Evolutionary conservation across 2,797 vertebrate genomes (phyloP), one percentile per base, ranked within the genome.

Genomic region (Tympanoctomys barrerae): DNA sequence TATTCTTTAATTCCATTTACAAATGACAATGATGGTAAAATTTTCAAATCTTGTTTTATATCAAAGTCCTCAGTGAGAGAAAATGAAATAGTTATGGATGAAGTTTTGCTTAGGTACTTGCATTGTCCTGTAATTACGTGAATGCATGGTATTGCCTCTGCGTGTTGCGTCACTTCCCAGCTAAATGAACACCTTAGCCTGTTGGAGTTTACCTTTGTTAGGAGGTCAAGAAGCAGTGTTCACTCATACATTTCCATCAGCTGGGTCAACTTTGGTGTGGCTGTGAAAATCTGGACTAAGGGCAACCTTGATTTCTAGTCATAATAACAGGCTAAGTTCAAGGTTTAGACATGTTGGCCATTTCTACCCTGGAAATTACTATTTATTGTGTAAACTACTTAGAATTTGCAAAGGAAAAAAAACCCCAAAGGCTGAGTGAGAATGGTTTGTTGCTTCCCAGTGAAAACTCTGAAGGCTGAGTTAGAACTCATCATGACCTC

Each of bases 321-420:
- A 95, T 97, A 98, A 98, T 97, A 39, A 94, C 66, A 97, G 90
- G 93, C 89, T 97, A 49, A 86, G 90, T n/a, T 68, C 68, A 46
- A 80, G 79, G 78, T 77, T 90, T 92, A 97, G 96, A 95, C 96
- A 83, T 96, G 90, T 90, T 92, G 83, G 93, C 73, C 87, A 80
- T 97, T 96, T 95, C 92, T 93, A 36, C 54, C 70, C 54, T 95
- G 96, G 92, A 96, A 97, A 97, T 96, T 89, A 85, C 95, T 94
- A 82, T 95, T 97, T 97, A 94, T 95, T 96, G 90, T 94, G 77
- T 95, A 96, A 96, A 97, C 93, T 95, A 68, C 97, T 97, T 96
- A 93, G 91, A 92, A 75, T 94, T 93, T 95, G 66, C 42, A 78
- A 81, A 49, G 70, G 75, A 39, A 26, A 73, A 22, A 86, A 73